Base-by-base conservation (phyloP, 2,113 vertebrate genomes). In the Girardinichthys multiradiatus region DNA sequence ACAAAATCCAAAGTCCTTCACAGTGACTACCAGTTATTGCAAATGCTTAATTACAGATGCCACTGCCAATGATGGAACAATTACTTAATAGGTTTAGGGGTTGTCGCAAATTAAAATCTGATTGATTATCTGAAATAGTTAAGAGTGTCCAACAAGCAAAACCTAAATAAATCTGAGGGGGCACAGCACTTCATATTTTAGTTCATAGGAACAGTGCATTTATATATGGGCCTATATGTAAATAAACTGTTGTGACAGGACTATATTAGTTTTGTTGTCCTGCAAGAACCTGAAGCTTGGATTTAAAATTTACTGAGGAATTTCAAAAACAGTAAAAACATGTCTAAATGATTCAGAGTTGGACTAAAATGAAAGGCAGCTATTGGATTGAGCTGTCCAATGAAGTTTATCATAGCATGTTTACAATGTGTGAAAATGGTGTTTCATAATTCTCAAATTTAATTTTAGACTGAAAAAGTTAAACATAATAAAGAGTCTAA, bases 391-490 rank as follows among this genome's bases (percentile, higher is more conserved):
- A 78, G 33, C 68, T 62, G 35, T 69, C 29, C n/a, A 35, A 14
- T 66, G 27, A 58, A 42, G 48, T 76, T 72, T 27, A 54, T 68
- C 54, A 48, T 21, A 72, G 35, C 11, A 68, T 9, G 26, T 81
- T 68, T 14, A 17, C 19, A 68, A 31, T 21, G 27, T 15, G 33
- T 28, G 59, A 37, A 68, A 42, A 74, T 61, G 17, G 13, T 66
- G 51, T 31, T 80, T 73, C 10, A 69, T 71, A 28, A 57, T n/a
- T 1, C 17, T 71, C 13, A 0, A 24, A 48, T 61, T 42, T 69
- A 57, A 11, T 62, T 76, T 79, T 29, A 59, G 21, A 26, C 45
- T 24, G 64, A 79, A 65, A 64, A 19, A 72, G 70, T 74, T 63
- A 66, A 60, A 83, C 66, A 61, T 51, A 27, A 62, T 63, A 60